Evolutionary conservation across 2,888 invertebrate genomes (phyloP).

Genomic region (Candidula unifasciata): DNA sequence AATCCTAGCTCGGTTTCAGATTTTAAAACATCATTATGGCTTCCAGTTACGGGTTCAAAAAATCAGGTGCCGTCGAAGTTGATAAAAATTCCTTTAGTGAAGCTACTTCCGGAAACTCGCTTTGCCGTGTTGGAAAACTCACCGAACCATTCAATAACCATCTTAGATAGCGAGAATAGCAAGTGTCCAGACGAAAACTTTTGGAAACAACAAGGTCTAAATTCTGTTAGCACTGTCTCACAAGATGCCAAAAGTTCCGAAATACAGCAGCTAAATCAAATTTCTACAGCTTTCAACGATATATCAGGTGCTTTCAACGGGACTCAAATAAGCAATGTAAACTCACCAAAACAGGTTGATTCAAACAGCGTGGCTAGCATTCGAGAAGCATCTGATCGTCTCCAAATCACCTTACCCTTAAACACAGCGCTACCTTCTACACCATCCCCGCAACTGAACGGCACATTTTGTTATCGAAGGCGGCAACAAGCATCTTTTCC

Average conservation of each 20-base stretch:
- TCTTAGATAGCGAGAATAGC: too few species aligned
- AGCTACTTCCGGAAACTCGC: too few species aligned
- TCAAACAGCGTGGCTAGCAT: conserved; percentile 34
- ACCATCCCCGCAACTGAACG: neutral
- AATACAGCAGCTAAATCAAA: neutral
- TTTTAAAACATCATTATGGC: neutral
- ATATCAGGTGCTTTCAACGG: neutral
- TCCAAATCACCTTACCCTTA: neutral
- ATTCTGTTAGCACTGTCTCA: too few species aligned
- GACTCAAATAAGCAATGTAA: neutral
- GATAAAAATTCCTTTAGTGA: too few species aligned
- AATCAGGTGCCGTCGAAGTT: too few species aligned
- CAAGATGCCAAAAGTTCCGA: too few species aligned
- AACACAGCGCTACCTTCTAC: neutral
- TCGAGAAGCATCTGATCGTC: conserved; percentile 31
- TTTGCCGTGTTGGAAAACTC: too few species aligned
- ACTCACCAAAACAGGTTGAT: neutral
- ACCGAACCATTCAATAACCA: too few species aligned
- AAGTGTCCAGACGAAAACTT: too few species aligned
- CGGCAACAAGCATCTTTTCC: neutral
- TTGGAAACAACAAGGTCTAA: too few species aligned
- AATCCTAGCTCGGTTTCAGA: neutral
- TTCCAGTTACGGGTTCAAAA: too few species aligned
- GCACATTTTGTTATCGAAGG: conserved; percentile 23
- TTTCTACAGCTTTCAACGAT: neutral